phyloP scores from a whole-genome alignment of 1,140 invertebrate species.

The Bombus pyrosoma region DNA sequence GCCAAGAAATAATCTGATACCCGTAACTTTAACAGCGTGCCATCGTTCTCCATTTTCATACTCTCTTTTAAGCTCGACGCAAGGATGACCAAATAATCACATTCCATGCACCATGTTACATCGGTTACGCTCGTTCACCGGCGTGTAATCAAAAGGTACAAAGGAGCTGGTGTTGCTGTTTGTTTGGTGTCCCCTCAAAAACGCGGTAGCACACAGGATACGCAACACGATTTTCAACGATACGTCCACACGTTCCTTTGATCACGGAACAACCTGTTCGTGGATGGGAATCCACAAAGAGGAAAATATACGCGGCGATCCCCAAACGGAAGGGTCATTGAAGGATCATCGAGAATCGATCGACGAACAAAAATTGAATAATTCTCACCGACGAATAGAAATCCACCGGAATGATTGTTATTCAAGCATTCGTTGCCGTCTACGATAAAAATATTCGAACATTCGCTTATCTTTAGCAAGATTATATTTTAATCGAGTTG shows the following conservation, averaged over 20 bases:
- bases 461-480: too few species aligned
- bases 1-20: too few species aligned
- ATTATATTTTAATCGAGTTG: too few species aligned
- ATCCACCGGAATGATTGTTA: neutral
- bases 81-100: conserved; percentile 31
- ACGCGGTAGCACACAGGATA: neutral
- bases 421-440: neutral
- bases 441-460: neutral
- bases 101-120: neutral
- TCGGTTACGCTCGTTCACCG: neutral
- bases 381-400: neutral
- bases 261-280: neutral
- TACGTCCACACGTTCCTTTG: conserved; percentile 15
- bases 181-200: conserved; percentile 41
- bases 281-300: neutral
- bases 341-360: neutral
- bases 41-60: neutral
- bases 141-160: conserved; percentile 26
- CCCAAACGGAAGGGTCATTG: too few species aligned
- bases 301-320: neutral
- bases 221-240: conserved; percentile 31
- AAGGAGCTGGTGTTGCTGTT: neutral
- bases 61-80: neutral
- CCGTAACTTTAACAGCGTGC: too few species aligned
- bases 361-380: neutral